These are phyloP conservation scores for Paramormyrops kingsleyae DNA, from an alignment of 2,113 vertebrate genomes.

Conservation along the genomic window DNA sequence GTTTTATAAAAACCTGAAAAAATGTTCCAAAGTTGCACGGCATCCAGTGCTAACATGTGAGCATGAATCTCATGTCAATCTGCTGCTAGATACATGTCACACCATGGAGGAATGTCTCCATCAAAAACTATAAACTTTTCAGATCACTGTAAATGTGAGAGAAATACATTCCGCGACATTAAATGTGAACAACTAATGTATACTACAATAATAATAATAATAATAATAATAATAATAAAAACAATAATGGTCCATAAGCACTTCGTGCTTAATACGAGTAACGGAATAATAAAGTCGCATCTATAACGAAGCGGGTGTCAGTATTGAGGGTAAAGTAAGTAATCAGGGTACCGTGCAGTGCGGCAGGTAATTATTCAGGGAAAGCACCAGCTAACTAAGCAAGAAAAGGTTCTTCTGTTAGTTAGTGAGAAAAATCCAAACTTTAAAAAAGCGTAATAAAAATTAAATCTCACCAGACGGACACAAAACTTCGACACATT, in stretches of 20 bases:
- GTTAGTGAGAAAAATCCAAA: not conserved
- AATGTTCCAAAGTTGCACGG: not conserved
- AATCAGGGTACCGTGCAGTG: not conserved
- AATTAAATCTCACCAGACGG: not conserved
- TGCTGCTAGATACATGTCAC: not conserved
- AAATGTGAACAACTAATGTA: not conserved
- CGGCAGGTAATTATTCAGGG: not conserved
- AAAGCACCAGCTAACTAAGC: not conserved
- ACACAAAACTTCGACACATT: not conserved
- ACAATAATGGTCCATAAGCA: no score
- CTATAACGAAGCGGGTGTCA: not conserved
- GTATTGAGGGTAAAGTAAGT: not conserved
- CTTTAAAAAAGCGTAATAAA: not conserved
- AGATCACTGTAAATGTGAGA: not conserved
- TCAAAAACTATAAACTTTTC: not conserved
- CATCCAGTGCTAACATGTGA: not conserved
- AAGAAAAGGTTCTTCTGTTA: not conserved
- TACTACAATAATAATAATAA: not conserved
- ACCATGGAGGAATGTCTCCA: not conserved
- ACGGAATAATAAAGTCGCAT: not conserved
- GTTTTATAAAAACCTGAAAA: not conserved
- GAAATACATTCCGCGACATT: not conserved
- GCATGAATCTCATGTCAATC: not conserved
- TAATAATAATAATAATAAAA: no score
- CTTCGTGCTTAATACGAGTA: not conserved